Evolutionary conservation across 35 echinoderm and acorn worm species (phyloP), one percentile per base, ranked within the genome.

Genomic region (Ophiothrix spiculata): DNA sequence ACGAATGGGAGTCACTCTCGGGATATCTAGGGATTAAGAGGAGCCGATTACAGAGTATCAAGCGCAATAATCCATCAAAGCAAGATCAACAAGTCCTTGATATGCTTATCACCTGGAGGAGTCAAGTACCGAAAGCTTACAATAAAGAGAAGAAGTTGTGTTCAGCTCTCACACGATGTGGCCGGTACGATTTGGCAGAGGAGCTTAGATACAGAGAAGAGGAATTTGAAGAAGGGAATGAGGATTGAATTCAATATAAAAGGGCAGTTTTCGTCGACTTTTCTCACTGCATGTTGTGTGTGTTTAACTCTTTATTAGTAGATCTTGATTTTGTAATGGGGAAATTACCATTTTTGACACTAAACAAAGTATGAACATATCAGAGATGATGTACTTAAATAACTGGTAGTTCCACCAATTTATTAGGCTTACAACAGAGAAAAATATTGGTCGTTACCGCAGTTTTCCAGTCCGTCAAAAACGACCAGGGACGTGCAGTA

Each of bases 21-120:
- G 36, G 75, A 4, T 88, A 86, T 31, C 86, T 98, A 4, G 95
- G 95, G n/a, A 85, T 98, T 1, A 94, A 94, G 80, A 88, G 84
- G 21, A 98, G 86, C 42, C 80, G 95, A 38, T n/a, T 98, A 54
- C 95, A 98, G 86, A 98, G 95, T 49, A 98, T 98, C 37, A 93
- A 98, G 41, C 39, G 95, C 75, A 94, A 91, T 38, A 94, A 86
- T 36, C 91, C 91, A 0, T 33, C 37, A 31, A 82, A 75, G 54
- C 37, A 54, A 36, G 75, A 78, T 39, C 74, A 63, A 0, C 82
- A 94, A 49, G 87, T 93, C 34, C 86, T 94, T 10, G 89, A 98
- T 39, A 91, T 86, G 81, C 75, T 98, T 33, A 60, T 98, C 0
- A 98, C 95, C 1, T 98, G 95, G 95, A n/a, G 95, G 35, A 94